phyloP scores from a whole-genome alignment of 2,113 vertebrate species.

The Erythrocercus mccallii region DNA sequence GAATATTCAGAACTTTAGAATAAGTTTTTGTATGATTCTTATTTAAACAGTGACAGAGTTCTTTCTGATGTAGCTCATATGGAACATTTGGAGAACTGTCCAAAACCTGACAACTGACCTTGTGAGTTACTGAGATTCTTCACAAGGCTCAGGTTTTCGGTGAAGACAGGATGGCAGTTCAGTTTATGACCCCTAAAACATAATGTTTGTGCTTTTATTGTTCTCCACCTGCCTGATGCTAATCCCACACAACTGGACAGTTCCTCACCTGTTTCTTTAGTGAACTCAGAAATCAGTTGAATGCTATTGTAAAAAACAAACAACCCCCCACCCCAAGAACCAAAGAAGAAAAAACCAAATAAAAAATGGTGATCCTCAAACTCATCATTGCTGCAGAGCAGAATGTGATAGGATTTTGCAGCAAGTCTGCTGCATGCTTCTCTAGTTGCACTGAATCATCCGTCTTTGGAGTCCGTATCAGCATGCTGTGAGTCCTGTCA shows the following conservation, averaged over 20 bases:
- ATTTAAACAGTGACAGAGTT: neutral
- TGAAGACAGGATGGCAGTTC: neutral
- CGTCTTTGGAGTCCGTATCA: conserved; percentile 32
- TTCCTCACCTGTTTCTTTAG: neutral
- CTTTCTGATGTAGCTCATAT: neutral
- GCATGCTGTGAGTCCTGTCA: conserved; percentile 17
- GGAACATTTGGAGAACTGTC: neutral
- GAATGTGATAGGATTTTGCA: neutral
- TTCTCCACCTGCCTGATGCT: neutral
- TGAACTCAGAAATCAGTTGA: neutral
- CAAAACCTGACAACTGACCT: neutral
- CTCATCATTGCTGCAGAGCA: neutral
- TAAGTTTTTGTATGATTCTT: neutral
- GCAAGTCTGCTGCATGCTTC: neutral
- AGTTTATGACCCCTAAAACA: neutral
- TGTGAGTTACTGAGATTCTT: neutral
- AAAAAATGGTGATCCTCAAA: neutral
- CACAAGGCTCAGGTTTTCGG: rapidly evolving
- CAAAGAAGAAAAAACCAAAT: too few species aligned
- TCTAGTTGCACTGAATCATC: neutral
- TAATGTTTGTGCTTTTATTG: neutral
- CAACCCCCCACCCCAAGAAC: rapidly evolving
- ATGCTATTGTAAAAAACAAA: neutral
- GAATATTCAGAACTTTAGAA: neutral
- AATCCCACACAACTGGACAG: neutral